phyloP scores from a whole-genome alignment of 2,888 invertebrate genomes.

The Drosophila bunnanda region DNA sequence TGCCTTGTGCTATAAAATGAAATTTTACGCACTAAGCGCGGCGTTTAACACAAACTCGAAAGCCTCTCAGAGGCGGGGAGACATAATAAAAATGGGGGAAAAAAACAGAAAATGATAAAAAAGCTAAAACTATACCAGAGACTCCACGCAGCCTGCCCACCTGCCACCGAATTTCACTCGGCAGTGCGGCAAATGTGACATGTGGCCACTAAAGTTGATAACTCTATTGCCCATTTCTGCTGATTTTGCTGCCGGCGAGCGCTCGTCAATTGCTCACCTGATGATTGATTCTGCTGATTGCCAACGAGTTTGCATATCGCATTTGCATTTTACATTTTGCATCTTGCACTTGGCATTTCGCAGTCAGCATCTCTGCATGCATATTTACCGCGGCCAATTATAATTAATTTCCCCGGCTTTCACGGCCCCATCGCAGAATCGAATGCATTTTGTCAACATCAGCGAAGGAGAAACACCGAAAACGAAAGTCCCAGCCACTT shows the following conservation, averaged over 20 bases:
- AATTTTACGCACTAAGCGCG: slow-evolving; percentile 66
- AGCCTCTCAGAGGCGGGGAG: background rate
- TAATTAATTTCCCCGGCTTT: slow-evolving; percentile 70
- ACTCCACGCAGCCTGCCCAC: slow-evolving; percentile 58
- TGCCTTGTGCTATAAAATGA: slow-evolving; percentile 64
- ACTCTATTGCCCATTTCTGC: slow-evolving; percentile 71
- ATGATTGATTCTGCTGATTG: slow-evolving; percentile 77
- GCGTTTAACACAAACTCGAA: slow-evolving; percentile 46
- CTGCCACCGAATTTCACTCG: slow-evolving; percentile 53
- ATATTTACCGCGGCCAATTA: slow-evolving; percentile 68
- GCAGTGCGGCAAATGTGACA: slow-evolving; percentile 60
- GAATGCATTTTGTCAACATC: slow-evolving; percentile 73
- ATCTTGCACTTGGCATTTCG: slow-evolving; percentile 62
- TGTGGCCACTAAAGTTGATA: slow-evolving; percentile 76
- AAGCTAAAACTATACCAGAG: slow-evolving; percentile 51
- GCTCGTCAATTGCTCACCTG: slow-evolving; percentile 71
- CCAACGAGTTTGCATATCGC: slow-evolving; percentile 67
- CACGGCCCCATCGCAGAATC: slow-evolving; percentile 63
- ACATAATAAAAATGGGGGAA: slow-evolving; percentile 27
- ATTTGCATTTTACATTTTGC: slow-evolving; percentile 61
- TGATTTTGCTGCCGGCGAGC: slow-evolving; percentile 50
- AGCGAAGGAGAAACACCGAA: slow-evolving; percentile 28
- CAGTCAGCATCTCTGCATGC: slow-evolving; percentile 55
- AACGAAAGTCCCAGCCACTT: slow-evolving; percentile 40
- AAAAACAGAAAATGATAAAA: slow-evolving; percentile 6